phyloP scores from a whole-genome alignment of 2,888 invertebrate genomes.

The Oxycera nigricornis region DNA sequence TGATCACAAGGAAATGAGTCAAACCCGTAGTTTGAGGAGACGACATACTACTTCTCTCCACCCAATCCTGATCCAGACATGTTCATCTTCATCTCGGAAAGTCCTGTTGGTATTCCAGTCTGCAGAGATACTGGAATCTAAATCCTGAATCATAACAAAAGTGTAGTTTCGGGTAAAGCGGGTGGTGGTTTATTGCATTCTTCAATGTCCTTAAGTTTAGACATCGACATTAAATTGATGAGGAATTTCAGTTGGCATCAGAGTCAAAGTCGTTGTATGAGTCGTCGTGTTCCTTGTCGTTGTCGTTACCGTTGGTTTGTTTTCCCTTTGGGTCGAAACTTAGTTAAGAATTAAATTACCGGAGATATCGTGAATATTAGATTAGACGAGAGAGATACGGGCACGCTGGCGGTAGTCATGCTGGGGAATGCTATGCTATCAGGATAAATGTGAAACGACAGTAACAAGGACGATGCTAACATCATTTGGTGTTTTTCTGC shows the following conservation, averaged over 20 bases:
- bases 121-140: background rate
- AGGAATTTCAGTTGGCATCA: conserved; percentile 34
- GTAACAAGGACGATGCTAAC: background rate
- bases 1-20: conserved; percentile 9
- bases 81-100: background rate
- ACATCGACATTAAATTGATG: background rate
- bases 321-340: conserved; percentile 46
- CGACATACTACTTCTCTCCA: background rate
- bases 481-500: background rate
- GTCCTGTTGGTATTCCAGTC: background rate
- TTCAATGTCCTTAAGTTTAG: conserved; percentile 15
- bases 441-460: too few species aligned
- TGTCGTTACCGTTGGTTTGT: conserved; percentile 37
- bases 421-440: background rate
- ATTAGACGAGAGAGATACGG: conserved; percentile 40
- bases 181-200: conserved; percentile 11
- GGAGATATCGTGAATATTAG: conserved; percentile 47
- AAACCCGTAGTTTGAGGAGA: background rate
- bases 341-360: conserved; percentile 47
- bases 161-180: conserved; percentile 14
- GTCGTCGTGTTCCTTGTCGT: background rate
- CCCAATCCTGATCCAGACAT: background rate
- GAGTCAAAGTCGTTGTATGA: background rate
- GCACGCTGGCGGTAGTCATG: background rate
- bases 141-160: conserved; percentile 28